Evolutionary conservation across 2,797 vertebrate genomes (phyloP).

Genomic region (Fundulus diaphanus): DNA sequence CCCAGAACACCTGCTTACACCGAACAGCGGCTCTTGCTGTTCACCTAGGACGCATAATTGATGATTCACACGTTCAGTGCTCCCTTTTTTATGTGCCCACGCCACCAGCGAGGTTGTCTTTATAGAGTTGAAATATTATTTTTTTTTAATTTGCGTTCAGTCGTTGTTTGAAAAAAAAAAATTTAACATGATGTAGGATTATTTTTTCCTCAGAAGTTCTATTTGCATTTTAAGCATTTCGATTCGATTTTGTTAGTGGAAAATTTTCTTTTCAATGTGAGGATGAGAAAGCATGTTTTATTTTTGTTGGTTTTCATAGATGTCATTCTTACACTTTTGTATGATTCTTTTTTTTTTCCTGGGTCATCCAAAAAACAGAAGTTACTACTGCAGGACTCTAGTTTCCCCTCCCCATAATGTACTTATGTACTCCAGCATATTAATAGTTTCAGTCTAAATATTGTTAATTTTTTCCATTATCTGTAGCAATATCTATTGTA

Average conservation of each 20-base stretch:
- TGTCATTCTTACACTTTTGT: conserved; percentile 71
- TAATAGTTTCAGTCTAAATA: conserved; percentile 67
- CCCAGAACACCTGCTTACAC: conserved; percentile 80
- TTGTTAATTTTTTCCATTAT: conserved; percentile 74
- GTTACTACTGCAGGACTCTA: conserved; percentile 52
- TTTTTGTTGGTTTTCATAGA: conserved; percentile 76
- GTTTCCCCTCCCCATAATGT: conserved; percentile 57
- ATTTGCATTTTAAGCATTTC: conserved; percentile 71
- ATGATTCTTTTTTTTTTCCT: conserved; percentile 73
- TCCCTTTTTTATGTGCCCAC: conserved; percentile 66
- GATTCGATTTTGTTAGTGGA: conserved; percentile 68
- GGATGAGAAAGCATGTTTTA: conserved; percentile 81
- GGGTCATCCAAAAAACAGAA: conserved; percentile 61
- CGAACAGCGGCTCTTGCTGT: conserved; percentile 71
- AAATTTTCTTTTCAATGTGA: conserved; percentile 72
- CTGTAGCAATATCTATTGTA: conserved; percentile 81
- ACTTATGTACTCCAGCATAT: conserved; percentile 54
- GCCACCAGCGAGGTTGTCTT: conserved; percentile 67
- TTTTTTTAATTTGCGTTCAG: conserved; percentile 75
- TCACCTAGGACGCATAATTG: conserved; percentile 75
- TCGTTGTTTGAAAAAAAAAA: conserved; percentile 49
- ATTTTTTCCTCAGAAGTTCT: conserved; percentile 62
- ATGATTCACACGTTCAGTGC: conserved; percentile 55
- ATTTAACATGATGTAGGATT: conserved; percentile 75
- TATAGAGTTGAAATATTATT: conserved; percentile 67